Conservation (phyloP, 92 coral and sea anemone genomes). For the Zoanthus gigantus region DNA sequence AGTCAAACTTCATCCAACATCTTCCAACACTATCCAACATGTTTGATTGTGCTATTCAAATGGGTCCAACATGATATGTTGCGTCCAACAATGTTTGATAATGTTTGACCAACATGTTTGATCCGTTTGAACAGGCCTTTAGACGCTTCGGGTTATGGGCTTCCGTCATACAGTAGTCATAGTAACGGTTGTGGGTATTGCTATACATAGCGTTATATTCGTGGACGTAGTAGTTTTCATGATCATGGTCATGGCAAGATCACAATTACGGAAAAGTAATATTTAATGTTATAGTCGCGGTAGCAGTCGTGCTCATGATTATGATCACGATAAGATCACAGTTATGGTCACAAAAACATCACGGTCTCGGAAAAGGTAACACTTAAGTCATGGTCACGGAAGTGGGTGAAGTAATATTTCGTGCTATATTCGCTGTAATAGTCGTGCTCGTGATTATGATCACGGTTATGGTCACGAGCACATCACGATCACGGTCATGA, state of each 20-base stretch:
- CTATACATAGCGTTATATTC: not conserved
- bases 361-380: not conserved
- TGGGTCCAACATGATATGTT: too few relatives aligned
- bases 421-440: too few relatives aligned
- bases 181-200: not conserved
- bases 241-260: not conserved
- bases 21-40: too few relatives aligned
- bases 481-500: not conserved
- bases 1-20: too few relatives aligned
- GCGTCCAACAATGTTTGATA: too few relatives aligned
- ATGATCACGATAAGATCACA: too few relatives aligned
- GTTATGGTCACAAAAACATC: not conserved
- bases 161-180: not conserved
- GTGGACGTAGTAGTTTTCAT: not conserved
- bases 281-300: too few relatives aligned
- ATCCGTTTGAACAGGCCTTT: too few relatives aligned
- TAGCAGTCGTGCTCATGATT: too few relatives aligned
- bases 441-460: not conserved
- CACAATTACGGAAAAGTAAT: not conserved
- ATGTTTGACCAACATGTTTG: too few relatives aligned
- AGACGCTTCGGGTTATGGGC: too few relatives aligned
- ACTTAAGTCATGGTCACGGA: not conserved
- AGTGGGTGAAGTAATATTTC: not conserved
- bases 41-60: too few relatives aligned
- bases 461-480: not conserved